phyloP scores from a whole-genome alignment of 92 coral and sea anemone species.

The Phymanthus crucifer region DNA sequence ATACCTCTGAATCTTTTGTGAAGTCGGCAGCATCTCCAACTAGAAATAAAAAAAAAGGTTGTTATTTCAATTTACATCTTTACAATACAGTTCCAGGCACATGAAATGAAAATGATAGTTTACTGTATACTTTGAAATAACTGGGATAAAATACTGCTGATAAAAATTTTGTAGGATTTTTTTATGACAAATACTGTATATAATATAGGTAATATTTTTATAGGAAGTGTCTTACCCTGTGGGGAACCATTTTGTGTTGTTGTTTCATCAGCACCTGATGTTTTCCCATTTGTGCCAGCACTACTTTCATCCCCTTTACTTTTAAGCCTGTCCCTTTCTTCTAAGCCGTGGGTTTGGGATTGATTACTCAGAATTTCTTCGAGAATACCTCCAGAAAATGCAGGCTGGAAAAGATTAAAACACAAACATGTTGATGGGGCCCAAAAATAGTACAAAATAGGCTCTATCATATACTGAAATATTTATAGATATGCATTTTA shows the following conservation, averaged over 20 bases:
- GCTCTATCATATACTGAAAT: background rate
- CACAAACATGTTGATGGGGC: background rate
- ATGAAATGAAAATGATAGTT: no score
- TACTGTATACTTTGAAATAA: no score
- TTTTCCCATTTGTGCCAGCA: constrained; percentile 21
- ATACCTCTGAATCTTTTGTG: constrained; percentile 63
- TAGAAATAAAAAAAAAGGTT: background rate
- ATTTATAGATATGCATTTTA: background rate
- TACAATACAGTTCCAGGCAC: background rate
- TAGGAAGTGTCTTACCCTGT: constrained; percentile 50
- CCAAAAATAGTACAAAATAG: background rate
- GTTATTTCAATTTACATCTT: background rate
- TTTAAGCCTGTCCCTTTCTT: constrained; percentile 64
- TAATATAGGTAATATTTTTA: no score
- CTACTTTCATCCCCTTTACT: constrained; percentile 49
- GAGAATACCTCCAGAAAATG: constrained; percentile 75
- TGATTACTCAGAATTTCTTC: constrained; percentile 93
- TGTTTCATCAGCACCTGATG: constrained; percentile 41
- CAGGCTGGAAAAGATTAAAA: constrained; percentile 46
- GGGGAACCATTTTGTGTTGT: constrained; percentile 52
- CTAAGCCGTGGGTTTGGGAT: constrained; percentile 92
- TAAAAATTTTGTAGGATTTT: no score
- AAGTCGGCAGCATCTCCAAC: constrained; percentile 86
- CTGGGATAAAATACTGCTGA: no score
- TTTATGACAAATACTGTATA: no score